Evolutionary conservation across 2,113 vertebrate species (phyloP).

Genomic region (Xiphophorus hellerii): DNA sequence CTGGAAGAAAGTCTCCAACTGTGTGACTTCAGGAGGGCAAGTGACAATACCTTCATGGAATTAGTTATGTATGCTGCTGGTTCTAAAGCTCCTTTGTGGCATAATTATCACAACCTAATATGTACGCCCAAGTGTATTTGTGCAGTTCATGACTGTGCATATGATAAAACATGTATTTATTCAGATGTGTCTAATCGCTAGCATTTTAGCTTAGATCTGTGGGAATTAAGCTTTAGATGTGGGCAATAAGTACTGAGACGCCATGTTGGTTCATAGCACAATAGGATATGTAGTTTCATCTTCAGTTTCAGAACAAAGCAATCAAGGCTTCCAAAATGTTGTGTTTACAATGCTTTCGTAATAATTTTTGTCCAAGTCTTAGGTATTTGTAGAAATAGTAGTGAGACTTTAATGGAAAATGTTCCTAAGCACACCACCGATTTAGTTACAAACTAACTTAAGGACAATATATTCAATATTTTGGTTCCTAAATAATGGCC

Average conservation of each 20-base stretch:
- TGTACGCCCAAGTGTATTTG: constrained; percentile 18
- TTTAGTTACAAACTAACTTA: too few species aligned
- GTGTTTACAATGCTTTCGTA: constrained; percentile 17
- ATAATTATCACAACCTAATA: constrained; percentile 29
- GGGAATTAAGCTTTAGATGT: constrained; percentile 37
- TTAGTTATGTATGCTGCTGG: constrained; percentile 30
- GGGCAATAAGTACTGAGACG: constrained; percentile 30
- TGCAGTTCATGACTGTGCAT: constrained; percentile 19
- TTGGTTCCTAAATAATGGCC: too few species aligned
- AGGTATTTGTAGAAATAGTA: constrained; percentile 13
- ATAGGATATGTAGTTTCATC: constrained; percentile 16
- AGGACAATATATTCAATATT: too few species aligned
- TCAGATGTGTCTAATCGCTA: constrained; percentile 13
- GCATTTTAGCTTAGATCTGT: constrained; percentile 38
- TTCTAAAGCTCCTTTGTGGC: constrained; percentile 20
- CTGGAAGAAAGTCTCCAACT: constrained; percentile 25
- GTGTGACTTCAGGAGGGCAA: constrained; percentile 32
- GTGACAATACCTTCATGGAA: constrained; percentile 35
- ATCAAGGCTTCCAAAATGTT: constrained; percentile 31
- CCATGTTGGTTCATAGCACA: constrained; percentile 43
- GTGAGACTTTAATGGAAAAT: neutral
- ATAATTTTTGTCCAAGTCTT: constrained; percentile 20
- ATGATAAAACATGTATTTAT: neutral
- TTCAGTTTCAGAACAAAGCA: constrained; percentile 31
- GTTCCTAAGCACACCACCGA: too few species aligned